phyloP scores from a whole-genome alignment of 2,113 vertebrate species.

The Lamprologus lemairii region DNA sequence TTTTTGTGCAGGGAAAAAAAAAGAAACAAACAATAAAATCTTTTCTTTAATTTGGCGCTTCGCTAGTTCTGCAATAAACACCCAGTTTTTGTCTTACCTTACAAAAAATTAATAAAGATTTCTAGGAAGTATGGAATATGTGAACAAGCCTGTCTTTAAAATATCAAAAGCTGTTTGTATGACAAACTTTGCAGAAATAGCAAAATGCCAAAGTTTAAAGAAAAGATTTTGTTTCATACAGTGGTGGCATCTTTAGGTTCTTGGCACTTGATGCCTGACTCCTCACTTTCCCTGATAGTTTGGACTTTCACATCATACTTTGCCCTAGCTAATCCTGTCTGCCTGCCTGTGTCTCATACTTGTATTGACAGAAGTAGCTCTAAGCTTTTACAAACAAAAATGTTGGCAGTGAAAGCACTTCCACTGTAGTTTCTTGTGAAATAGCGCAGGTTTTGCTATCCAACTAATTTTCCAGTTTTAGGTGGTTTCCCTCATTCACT shows the following conservation, averaged over 20 bases:
- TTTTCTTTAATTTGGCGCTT: neutral
- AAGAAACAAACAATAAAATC: rapidly evolving
- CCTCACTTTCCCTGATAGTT: neutral
- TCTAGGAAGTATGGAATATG: neutral
- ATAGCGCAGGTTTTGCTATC: neutral
- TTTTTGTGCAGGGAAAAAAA: neutral
- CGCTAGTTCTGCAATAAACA: neutral
- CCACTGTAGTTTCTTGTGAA: neutral
- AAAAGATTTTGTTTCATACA: neutral
- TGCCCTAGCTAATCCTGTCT: neutral
- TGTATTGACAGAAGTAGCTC: neutral
- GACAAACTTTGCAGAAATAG: neutral
- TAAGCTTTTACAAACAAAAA: neutral
- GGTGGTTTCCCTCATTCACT: neutral
- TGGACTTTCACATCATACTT: neutral
- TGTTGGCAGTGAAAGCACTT: neutral
- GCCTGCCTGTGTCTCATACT: neutral
- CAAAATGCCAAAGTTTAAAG: neutral
- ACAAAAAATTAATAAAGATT: neutral
- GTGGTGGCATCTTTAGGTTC: neutral
- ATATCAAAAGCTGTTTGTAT: neutral
- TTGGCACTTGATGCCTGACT: neutral
- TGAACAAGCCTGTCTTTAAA: neutral
- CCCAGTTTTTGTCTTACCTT: neutral
- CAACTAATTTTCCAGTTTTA: neutral